These are phyloP conservation scores for Pristionchus maxplancki DNA, from an alignment of 2,888 invertebrate genomes.

Conservation along the genomic window DNA sequence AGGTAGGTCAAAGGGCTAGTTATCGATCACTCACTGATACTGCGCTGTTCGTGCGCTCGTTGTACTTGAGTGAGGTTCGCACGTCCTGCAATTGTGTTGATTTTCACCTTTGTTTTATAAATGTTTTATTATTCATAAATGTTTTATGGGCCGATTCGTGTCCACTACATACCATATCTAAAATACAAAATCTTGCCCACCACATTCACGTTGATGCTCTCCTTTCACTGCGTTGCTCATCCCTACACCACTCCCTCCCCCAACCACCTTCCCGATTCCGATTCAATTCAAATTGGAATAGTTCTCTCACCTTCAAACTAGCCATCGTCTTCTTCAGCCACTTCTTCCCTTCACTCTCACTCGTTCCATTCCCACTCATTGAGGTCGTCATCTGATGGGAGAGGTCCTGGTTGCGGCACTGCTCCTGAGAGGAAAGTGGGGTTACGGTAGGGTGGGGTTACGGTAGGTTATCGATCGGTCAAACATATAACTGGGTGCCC, in stretches of 20 bases:
- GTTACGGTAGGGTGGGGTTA: background rate
- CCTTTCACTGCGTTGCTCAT: background rate
- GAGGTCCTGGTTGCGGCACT: conserved; percentile 81
- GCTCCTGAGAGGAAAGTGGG: conserved; percentile 54
- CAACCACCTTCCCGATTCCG: too few species aligned
- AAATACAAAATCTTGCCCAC: too few species aligned
- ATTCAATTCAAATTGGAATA: too few species aligned
- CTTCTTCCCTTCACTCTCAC: conserved; percentile 80
- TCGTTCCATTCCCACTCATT: background rate
- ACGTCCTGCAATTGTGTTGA: conserved; percentile 69
- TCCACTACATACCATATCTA: too few species aligned
- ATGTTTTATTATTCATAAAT: background rate
- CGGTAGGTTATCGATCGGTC: background rate
- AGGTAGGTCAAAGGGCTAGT: background rate
- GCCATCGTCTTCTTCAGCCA: conserved; percentile 95
- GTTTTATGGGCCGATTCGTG: too few species aligned
- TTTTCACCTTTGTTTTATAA: too few species aligned
- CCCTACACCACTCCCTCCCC: background rate
- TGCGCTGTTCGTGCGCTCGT: conserved; percentile 66
- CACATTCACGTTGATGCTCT: too few species aligned
- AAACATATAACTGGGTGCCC: conserved; percentile 86
- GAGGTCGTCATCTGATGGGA: conserved; percentile 82
- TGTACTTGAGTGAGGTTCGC: conserved; percentile 70
- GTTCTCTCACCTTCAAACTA: conserved; percentile 80
- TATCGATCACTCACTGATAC: conserved; percentile 54